Evolutionary conservation across 2,113 vertebrate species (phyloP), one percentile per base, ranked within the genome.

Genomic region (Trichomycterus rosablanca): DNA sequence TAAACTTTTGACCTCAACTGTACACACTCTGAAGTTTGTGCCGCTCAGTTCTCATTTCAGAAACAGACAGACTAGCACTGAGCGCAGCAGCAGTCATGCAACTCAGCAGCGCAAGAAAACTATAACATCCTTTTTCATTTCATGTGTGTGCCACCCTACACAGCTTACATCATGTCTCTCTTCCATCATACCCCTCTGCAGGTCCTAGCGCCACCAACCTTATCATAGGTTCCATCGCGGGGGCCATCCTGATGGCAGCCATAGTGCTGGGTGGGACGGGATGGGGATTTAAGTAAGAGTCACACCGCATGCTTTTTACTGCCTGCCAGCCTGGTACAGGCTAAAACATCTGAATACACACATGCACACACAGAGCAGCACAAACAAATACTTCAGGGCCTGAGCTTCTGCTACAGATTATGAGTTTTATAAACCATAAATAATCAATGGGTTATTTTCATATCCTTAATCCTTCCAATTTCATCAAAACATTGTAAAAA

Each of bases 221-320:
- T 90, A 99, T 98, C 92, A 99, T 97, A 97, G 96, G 96, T 87
- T 97, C 96, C 93, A 98, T 99, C 92, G 96, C 96, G 90, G 96
- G 96, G 90, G 96, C 96, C 93, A 99, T 99, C 94, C 94, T 99
- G 92, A 96, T 99, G 93, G 96, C 95, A 88, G 96, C 96, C 87
- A 98, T 99, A 97, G 96, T 99, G 93, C 95, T 99, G 92, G 96
- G 96, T 92, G 96, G 96, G 87, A 99, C 96, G 90, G 96, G 96
- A 94, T 99, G 96, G 96, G 96, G 96, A 87, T 99, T 99, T 99
- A 99, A 99, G 96, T 99, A 99, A 99, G 96, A 94, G 94, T 88
- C 78, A 81, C 66, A 86, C 83, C 81, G 96, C 95, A 97, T 99
- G 96, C 64, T 74, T 71, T 45, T 46, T 74, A 63, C 59, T 74